Evolutionary conservation across 2,797 vertebrate species (phyloP), one percentile per base, ranked within the genome.

Genomic region (Clarias platycephalus): DNA sequence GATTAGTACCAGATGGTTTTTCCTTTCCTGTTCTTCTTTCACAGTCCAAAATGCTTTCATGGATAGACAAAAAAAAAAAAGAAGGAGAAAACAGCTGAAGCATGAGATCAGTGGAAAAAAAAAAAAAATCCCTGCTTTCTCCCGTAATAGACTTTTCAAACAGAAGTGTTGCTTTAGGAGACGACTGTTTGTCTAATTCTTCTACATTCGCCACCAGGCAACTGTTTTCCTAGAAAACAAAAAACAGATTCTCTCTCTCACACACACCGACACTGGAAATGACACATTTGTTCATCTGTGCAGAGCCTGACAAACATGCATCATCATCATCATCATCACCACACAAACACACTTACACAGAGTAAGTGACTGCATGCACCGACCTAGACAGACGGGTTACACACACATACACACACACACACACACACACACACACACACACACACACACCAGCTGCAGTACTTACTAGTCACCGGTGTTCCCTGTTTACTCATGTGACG

Each of bases 41-140:
- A 75, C 76, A 12, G 31, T 81, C 70, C 80, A 82, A 95, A 95
- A 95, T 78, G 81, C 77, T 87, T 88, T 82, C 75, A 81, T 82
- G 71, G 62, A 53, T 37, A 58, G 77, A 44, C 40, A 44, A 44
- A 79, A 83, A 81, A 63, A 79, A 84, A 67, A 76, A 68, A 85
- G 58, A 60, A 16, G 40, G 18, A 79, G 44, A 81, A 85, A 87
- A 66, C 72, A 26, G 66, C 55, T 75, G 82, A 86, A 81, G 87
- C 81, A 90, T 91, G 90, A 89, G 87, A 89, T 91, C 89, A 90
- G 83, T 90, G 91, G 88, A 89, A 88, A 90, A 89, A 88, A 44
- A 60, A 15, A 57, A 20, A 58, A 13, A 22, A 58, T 8, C 22
- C 44, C 79, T 12, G 70, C 81, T 79, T 44, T 87, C 68, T 81